Evolutionary conservation across 2,797 vertebrate genomes (phyloP).

Genomic region (Pantherophis vulpinus): DNA sequence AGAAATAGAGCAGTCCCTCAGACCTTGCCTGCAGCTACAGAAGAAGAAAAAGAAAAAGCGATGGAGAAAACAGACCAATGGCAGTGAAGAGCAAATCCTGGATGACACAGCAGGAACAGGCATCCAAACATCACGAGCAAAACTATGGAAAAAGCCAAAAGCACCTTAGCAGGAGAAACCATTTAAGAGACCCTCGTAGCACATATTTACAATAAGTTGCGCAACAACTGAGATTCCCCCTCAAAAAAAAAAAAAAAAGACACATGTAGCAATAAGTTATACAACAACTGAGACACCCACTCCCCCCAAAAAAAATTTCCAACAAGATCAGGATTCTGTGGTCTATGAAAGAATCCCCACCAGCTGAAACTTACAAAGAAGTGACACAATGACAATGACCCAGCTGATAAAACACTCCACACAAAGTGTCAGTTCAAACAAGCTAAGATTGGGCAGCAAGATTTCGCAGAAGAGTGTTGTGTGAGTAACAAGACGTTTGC

Average conservation of each 20-base stretch:
- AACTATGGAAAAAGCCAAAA: background rate
- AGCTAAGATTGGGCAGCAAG: background rate
- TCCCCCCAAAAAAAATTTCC: accelerated
- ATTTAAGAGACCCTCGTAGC: background rate
- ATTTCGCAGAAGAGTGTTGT: background rate
- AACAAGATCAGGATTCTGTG: background rate
- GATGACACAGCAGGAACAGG: background rate
- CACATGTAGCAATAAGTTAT: background rate
- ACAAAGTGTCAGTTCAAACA: background rate
- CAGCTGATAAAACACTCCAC: background rate
- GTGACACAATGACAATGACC: background rate
- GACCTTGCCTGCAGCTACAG: background rate
- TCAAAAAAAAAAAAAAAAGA: background rate
- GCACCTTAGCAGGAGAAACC: background rate
- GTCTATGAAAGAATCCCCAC: background rate
- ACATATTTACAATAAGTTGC: background rate
- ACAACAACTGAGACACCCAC: background rate
- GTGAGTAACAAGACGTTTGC: background rate
- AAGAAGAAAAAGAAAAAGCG: background rate
- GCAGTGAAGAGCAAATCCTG: background rate
- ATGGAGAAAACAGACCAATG: background rate
- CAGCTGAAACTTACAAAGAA: background rate
- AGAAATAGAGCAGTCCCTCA: background rate
- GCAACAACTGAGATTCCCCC: background rate
- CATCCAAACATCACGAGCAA: background rate